Evolutionary conservation across 2,888 invertebrate species (phyloP), one percentile per base, ranked within the genome.

Genomic region (Dryocosmus kuriphilus): DNA sequence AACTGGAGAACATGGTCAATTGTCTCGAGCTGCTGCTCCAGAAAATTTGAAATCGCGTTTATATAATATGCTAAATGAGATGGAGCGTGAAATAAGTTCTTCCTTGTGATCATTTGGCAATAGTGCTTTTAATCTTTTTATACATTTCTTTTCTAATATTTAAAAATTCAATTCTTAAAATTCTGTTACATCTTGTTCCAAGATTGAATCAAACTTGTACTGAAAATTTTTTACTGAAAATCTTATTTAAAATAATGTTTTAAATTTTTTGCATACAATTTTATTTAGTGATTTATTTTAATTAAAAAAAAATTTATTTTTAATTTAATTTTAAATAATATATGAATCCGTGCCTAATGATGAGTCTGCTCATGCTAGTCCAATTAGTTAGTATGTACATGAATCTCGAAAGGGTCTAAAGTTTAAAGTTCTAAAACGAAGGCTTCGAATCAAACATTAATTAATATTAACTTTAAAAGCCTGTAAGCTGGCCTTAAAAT

Each of bases 41-140:
- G 92, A 92, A 32, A 92, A 92, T 73, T 87, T 93, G 19, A 92
- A 92, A 81, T 92, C 92, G 78, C 91, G 93, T 78, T 89, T 94
- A 55, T 93, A 93, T 83, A 92, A 92, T 84, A 92, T 93, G 82
- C 87, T 94, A 75, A 91, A 91, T 38, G 93, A 94, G 85, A 92
- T 93, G 85, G 85, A 89, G 78, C 82, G 92, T 86, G 88, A 92
- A 86, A 82, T 85, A n/a, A 82, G 86, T 30, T 81, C 79, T 73
- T 80, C 85, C 8, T 73, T 80, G 16, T 55, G 16, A 32, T 32
- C 7, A 51, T 76, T 79, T 46, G 0, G 1, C n/a, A 35, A 7
- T n/a, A 30, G 8, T 22, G 35, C 14, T 38, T 55, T 41, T 5
- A 6, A 55, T 63, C 14, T 38, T 55, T 41, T 5, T 16, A 55